These are phyloP conservation scores for Falco punctatus DNA, from an alignment of 2,113 vertebrate genomes.

Conservation along the genomic window DNA sequence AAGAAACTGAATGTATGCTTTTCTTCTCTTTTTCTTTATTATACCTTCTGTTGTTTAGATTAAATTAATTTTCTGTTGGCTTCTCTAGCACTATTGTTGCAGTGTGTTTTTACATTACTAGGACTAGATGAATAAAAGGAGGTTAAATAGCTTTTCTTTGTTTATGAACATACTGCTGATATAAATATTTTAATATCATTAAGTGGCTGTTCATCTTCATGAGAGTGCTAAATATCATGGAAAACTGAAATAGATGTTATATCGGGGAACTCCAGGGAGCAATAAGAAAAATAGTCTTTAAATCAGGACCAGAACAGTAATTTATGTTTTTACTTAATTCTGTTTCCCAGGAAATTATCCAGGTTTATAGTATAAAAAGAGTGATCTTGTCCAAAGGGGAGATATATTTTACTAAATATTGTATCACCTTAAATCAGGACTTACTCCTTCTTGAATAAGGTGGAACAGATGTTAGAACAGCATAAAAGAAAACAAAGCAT, in stretches of 20 bases:
- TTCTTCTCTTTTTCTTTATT: background rate
- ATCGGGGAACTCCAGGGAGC: background rate
- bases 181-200: conserved; percentile 38
- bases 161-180: background rate
- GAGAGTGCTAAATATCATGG: background rate
- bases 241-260: conserved; percentile 12
- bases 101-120: background rate
- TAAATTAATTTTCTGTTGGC: background rate
- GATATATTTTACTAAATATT: background rate
- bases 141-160: background rate
- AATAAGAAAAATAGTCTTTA: background rate
- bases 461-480: background rate
- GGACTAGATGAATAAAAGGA: background rate
- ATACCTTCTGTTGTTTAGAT: background rate
- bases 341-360: background rate
- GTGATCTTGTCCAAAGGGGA: background rate
- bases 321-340: conserved; percentile 16
- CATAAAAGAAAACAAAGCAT: background rate
- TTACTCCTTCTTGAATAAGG: background rate
- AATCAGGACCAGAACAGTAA: background rate
- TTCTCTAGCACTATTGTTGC: background rate
- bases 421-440: background rate
- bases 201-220: background rate
- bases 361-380: background rate
- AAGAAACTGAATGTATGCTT: background rate